A percentile compares a stretch with the other conserved stretches of the same genome.
These are phyloP conservation scores for Argyresthia albistria DNA, from an alignment of 2,888 invertebrate genomes.

Conservation along the genomic window DNA sequence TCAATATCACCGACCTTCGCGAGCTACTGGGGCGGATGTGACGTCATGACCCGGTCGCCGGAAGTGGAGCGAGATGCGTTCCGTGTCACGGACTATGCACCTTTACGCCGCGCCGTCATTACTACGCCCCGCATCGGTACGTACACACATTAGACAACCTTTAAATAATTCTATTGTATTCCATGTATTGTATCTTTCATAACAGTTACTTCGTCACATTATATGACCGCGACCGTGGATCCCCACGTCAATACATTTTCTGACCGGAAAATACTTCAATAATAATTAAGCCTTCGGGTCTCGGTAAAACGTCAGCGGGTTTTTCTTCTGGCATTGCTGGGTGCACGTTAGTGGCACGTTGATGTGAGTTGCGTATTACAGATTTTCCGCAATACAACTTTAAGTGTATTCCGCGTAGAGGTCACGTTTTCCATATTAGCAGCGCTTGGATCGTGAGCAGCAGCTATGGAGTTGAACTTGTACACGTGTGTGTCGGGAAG, in stretches of 20 bases:
- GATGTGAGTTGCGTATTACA: background rate
- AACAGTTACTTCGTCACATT: background rate
- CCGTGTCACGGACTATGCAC: conserved; percentile 38
- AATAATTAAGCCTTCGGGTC: background rate
- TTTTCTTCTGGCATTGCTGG: background rate
- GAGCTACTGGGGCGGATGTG: conserved; percentile 35
- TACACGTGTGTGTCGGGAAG: background rate
- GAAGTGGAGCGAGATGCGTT: conserved; percentile 47
- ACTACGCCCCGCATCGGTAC: conserved; percentile 4
- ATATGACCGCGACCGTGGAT: background rate
- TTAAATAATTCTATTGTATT: conserved; percentile 10
- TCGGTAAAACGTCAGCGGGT: background rate
- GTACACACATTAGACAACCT: conserved; percentile 6
- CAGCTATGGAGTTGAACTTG: background rate
- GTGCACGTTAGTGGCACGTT: background rate
- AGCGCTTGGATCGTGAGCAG: background rate
- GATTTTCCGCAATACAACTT: conserved; percentile 7
- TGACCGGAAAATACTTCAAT: too few relatives aligned
- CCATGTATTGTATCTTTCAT: conserved; percentile 4
- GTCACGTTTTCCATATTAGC: conserved; percentile 12
- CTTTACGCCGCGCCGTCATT: conserved; percentile 4
- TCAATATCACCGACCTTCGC: conserved; percentile 64
- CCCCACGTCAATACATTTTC: background rate
- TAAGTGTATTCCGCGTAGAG: conserved; percentile 11
- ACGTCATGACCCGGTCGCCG: conserved; percentile 51